Evolutionary conservation across 1,140 invertebrate genomes (phyloP), one percentile per base, ranked within the genome.

Genomic region (Bombus huntii): DNA sequence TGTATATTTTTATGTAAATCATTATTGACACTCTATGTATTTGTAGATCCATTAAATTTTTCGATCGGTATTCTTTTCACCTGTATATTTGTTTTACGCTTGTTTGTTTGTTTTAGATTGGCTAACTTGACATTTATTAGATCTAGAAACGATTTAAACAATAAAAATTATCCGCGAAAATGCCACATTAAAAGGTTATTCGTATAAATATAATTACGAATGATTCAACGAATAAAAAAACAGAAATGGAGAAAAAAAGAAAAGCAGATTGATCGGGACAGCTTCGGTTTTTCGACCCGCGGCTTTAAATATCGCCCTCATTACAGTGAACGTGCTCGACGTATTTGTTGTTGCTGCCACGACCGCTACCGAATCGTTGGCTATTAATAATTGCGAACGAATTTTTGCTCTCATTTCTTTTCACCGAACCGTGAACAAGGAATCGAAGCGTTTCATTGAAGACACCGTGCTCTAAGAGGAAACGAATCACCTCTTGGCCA

Each of bases 371-470:
- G 75, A 79, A 84, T 79, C 53, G 47, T 53, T 53, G 75, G 31
- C 82, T 72, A 84, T 84, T 84, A 79, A 84, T 84, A 84, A 84
- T 84, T 37, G 74, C 37, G 37, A 57, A 72, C 68, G 57, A 68
- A 84, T 84, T 84, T 79, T 72, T 44, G 53, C 31, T 28, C n/a
- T 39, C 31, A 25, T 12, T 53, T 57, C 22, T 53, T 77, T 34
- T 31, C 53, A 25, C 66, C 25, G 8, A 13, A 53, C 37, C 39
- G 37, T 84, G 22, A 57, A 59, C 44, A n/a, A 62, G 22, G n/a
- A 73, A 42, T 42, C 72, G 72, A 74, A 39, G 3, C 39, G 57
- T 66, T 73, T 31, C 22, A 31, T 28, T 25, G 44, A 34, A 57
- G 44, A 57, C 65, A 31, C n/a, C 65, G 25, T 78, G 13, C 37